Evolutionary conservation across 2,113 vertebrate species (phyloP), one percentile per base, ranked within the genome.

Genomic region (Hepsetus odoe): DNA sequence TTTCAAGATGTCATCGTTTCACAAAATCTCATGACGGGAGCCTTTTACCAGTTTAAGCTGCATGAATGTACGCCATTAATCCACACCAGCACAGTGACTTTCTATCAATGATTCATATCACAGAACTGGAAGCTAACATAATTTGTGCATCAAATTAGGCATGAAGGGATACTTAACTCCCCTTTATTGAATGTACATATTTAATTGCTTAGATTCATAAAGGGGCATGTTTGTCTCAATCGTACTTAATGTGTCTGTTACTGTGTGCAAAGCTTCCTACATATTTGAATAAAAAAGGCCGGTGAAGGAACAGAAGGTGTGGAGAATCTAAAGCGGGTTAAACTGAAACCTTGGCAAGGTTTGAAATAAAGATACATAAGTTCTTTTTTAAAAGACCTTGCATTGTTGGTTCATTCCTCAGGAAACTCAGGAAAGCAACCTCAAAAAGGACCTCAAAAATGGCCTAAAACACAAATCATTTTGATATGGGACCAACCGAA

Each of bases 361-460:
- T n/a, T n/a, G n/a, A n/a, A n/a, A n/a, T n/a, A n/a, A n/a, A n/a
- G n/a, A n/a, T n/a, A n/a, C n/a, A n/a, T n/a, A n/a, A n/a, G n/a
- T n/a, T n/a, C n/a, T n/a, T n/a, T n/a, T n/a, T n/a, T n/a, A n/a
- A n/a, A n/a, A n/a, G n/a, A n/a, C n/a, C n/a, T n/a, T n/a, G n/a
- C n/a, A n/a, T n/a, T n/a, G 12, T n/a, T 5, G 16, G 1, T 18
- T 18, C 30, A 32, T 16, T 32, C 32, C 1, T 3, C 2, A 49
- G 2, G 18, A 3, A 49, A 8, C 4, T 32, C 8, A 33, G 28
- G 7, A 56, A 58, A 28, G 22, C 3, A 26, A 4, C 12, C 14
- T 26, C 28, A 30, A 93, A 93, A 93, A 91, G 93, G 93, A 0
- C 26, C 13, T 44, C 13, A 9, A 44, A 44, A 44, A 44, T 44